phyloP scores from a whole-genome alignment of 2,113 vertebrate genomes.

The Pangasianodon gigas region DNA sequence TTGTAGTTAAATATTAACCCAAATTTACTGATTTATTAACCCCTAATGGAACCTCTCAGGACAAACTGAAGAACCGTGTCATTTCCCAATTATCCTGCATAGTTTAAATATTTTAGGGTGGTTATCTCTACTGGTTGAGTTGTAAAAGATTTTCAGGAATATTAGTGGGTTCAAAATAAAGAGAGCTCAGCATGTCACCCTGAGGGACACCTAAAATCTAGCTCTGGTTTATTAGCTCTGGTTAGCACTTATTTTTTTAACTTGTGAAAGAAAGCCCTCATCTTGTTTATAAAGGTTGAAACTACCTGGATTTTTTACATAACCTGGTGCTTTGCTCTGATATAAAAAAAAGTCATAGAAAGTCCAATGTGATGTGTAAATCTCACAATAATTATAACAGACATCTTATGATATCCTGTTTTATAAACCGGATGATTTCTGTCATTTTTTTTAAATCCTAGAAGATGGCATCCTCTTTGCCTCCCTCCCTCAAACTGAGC shows the following conservation, averaged over 20 bases:
- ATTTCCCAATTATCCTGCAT: background rate
- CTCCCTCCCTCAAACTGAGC: background rate
- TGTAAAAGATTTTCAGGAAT: slow-evolving; percentile 4
- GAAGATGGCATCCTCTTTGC: background rate
- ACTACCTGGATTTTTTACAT: background rate
- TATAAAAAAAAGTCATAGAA: background rate
- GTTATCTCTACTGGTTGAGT: background rate
- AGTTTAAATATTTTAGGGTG: background rate
- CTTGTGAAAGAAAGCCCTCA: background rate
- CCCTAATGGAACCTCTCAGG: background rate
- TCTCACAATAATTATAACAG: background rate
- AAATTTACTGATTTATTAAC: background rate
- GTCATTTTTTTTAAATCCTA: background rate
- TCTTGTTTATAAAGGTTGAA: background rate
- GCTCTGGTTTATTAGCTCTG: background rate
- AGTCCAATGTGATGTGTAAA: background rate
- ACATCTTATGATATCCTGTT: background rate
- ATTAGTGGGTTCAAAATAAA: background rate
- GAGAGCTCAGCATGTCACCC: background rate
- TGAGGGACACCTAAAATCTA: background rate
- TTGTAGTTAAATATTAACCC: slow-evolving; percentile 15
- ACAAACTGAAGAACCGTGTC: background rate
- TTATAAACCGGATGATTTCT: background rate
- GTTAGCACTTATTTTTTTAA: background rate
- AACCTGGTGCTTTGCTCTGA: background rate